phyloP scores from a whole-genome alignment of 2,888 invertebrate genomes.

The Melieria crassipennis region DNA sequence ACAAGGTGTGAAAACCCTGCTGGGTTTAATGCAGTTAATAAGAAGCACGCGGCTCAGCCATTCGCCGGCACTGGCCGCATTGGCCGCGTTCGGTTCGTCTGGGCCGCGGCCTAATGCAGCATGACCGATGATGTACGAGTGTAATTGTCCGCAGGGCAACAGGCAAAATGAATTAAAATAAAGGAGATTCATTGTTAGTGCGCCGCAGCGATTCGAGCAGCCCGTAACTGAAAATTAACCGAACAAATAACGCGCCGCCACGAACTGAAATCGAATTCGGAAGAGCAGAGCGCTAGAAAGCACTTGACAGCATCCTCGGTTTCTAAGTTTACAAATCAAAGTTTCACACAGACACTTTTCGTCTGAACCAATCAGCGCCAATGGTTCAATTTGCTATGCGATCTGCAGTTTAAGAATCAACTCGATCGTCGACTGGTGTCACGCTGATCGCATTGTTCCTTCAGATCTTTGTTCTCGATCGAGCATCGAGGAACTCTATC shows the following conservation, averaged over 20 bases:
- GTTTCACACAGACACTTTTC: too few relatives aligned
- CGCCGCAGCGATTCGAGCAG: conserved; percentile 8
- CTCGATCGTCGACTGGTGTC: too few relatives aligned
- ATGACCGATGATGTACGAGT: conserved; percentile 39
- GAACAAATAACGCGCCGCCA: conserved; percentile 34
- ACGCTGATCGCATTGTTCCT: too few relatives aligned
- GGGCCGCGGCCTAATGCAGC: conserved; percentile 21
- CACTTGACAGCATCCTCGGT: too few relatives aligned
- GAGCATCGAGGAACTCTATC: too few relatives aligned
- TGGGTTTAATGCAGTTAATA: conserved; percentile 64
- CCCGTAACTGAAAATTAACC: conserved; percentile 39
- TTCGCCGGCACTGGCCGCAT: conserved; percentile 34
- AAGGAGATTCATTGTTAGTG: conserved; percentile 37
- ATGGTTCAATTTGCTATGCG: too few relatives aligned
- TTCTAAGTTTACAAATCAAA: too few relatives aligned
- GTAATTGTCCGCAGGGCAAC: conserved; percentile 47
- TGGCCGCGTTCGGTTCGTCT: conserved; percentile 14
- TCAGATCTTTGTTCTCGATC: too few relatives aligned
- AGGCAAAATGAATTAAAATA: conserved; percentile 46
- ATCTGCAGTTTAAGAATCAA: too few relatives aligned
- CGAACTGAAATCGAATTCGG: too few relatives aligned
- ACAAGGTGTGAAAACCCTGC: conserved; percentile 65
- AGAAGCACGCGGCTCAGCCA: conserved; percentile 50
- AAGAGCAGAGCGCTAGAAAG: too few relatives aligned
- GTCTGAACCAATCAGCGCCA: too few relatives aligned